phyloP scores from a whole-genome alignment of 2,888 invertebrate species.

The Leuctra nigra region DNA sequence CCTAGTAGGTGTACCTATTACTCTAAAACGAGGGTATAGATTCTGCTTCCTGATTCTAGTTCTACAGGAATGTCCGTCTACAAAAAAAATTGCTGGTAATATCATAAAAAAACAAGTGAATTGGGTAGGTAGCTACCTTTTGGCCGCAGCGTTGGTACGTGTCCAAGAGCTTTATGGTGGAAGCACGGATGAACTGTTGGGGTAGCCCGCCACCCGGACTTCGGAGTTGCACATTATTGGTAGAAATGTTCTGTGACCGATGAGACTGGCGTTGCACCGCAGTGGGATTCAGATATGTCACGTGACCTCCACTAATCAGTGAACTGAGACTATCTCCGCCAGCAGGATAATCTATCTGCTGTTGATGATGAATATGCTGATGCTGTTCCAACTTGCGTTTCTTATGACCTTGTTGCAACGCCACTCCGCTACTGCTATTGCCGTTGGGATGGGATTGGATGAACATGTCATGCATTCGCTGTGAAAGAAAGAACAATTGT shows the following conservation, averaged over 20 bases:
- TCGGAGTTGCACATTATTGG: conserved; percentile 30
- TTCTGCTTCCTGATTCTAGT: no score
- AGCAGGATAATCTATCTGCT: conserved; percentile 26
- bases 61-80: no score
- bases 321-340: conserved; percentile 35
- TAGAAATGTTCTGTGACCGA: conserved; percentile 21
- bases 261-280: conserved; percentile 23
- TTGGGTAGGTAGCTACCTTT: conserved; percentile 50
- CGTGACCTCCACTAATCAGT: conserved; percentile 22
- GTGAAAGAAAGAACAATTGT: conserved; percentile 35
- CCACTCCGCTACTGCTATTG: conserved; percentile 39
- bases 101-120: no score
- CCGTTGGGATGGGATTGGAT: conserved; percentile 58
- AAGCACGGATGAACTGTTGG: conserved; percentile 56
- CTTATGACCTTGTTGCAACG: conserved; percentile 38
- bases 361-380: conserved; percentile 29
- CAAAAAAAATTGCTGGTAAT: no score
- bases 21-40: no score
- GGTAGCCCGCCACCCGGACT: conserved; percentile 41
- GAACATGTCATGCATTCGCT: conserved; percentile 87
- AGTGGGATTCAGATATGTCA: conserved; percentile 21
- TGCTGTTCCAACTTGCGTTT: conserved; percentile 38
- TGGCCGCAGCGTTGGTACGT: conserved; percentile 60
- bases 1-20: no score
- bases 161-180: conserved; percentile 60